Evolutionary conservation across 2,113 vertebrate species (phyloP).

Genomic region (Lepus americanus): DNA sequence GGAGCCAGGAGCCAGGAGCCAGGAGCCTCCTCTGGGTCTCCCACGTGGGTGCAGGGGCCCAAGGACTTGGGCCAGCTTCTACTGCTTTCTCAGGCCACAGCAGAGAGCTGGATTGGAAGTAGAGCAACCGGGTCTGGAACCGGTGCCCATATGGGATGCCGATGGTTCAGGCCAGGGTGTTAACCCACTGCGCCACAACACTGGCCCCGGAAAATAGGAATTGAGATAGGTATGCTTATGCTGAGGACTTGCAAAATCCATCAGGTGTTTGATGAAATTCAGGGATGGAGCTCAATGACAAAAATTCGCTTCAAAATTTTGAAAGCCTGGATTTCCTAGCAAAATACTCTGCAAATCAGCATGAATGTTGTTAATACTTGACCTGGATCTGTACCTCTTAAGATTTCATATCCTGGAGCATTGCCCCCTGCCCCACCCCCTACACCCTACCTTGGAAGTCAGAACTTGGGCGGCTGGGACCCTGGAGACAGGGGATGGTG

Average conservation of each 20-base stretch:
- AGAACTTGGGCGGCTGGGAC: neutral
- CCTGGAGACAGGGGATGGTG: neutral
- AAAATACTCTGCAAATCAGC: neutral
- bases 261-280: conserved; percentile 14
- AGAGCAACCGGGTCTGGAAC: too few relatives aligned
- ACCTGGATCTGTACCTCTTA: too few relatives aligned
- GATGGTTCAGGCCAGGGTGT: too few relatives aligned
- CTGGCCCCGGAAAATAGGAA: neutral
- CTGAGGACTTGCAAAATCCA: neutral
- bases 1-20: too few relatives aligned
- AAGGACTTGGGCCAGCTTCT: too few relatives aligned
- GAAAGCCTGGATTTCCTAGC: neutral
- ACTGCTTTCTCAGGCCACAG: too few relatives aligned
- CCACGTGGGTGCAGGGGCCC: too few relatives aligned
- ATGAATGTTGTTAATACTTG: neutral
- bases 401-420: neutral
- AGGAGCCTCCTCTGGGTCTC: too few relatives aligned
- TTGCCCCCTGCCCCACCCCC: neutral
- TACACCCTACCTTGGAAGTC: neutral
- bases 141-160: too few relatives aligned
- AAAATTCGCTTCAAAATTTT: conserved; percentile 4
- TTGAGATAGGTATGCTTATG: neutral
- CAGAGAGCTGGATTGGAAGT: too few relatives aligned
- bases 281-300: conserved; percentile 12
- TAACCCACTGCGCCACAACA: too few relatives aligned